Base-by-base conservation (phyloP, 2,797 vertebrate genomes). In the Sparidentex hasta region DNA sequence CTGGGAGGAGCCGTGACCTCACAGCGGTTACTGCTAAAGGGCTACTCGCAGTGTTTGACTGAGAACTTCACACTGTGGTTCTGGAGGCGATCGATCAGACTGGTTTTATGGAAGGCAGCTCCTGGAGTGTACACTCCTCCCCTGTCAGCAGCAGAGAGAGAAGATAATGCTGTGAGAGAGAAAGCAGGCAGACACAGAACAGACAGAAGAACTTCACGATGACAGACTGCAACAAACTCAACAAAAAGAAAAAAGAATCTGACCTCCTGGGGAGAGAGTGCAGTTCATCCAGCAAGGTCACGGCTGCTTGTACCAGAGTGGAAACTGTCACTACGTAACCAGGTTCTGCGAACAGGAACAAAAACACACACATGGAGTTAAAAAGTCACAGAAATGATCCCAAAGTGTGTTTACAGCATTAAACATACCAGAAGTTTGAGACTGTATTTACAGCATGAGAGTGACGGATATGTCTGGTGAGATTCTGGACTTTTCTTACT, bases 61-160 rank as follows among this genome's bases (percentile, higher is more conserved):
- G 94, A 95, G 82, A 98, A 97, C 84, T 95, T 95, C 77, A 97
- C 78, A 65, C 96, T 95, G 46, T 71, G 90, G 44, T 90, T 93
- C 81, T 93, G 94, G 63, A 98, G 97, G 62, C 96, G 95, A 57
- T 97, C 94, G 25, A 97, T 96, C 81, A 97, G 77, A 52, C 93
- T 96, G 71, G 96, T 98, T 90, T 94, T 96, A 63, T 82, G 92
- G 90, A 97, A 98, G 66, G 93, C 96, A 18, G 96, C 95, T 92
- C 96, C 97, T 0, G 97, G 97, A 33, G 96, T 94, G 90, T 96
- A 97, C 20, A 98, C 96, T 0, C 97, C 97, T 29, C 96, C 97
- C 65, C 97, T 98, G 88, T 73, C 2, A 51, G 56, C 1, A 11
- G 58, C 27, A 25, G 50, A 44, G 18, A 27, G 57, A 44, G 27